Evolutionary conservation across 2,113 vertebrate genomes (phyloP).

Genomic region (Upupa epops): DNA sequence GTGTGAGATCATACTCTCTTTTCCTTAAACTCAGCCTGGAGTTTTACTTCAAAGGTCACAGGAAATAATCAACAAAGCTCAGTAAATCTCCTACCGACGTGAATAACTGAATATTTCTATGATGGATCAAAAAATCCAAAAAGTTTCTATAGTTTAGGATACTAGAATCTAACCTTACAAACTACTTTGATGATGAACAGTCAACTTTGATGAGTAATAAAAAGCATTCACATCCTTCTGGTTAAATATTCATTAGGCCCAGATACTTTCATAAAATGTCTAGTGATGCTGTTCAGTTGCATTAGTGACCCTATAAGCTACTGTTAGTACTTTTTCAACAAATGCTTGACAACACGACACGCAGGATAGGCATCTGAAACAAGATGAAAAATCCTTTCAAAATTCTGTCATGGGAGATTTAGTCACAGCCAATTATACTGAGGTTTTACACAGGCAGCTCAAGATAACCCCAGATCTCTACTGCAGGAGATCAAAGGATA

Average conservation of each 20-base stretch:
- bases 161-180: background rate
- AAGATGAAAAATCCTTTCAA: background rate
- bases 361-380: rapidly evolving
- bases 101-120: background rate
- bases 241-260: background rate
- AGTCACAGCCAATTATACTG: background rate
- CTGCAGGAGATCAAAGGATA: background rate
- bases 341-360: background rate
- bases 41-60: background rate
- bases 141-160: background rate
- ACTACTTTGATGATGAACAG: background rate
- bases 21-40: background rate
- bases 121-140: background rate
- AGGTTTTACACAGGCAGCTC: background rate
- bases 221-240: background rate
- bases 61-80: background rate
- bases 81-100: background rate
- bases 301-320: background rate
- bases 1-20: background rate
- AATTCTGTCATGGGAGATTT: background rate
- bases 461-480: background rate
- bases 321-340: background rate
- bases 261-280: background rate
- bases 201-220: background rate
- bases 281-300: background rate